These are phyloP conservation scores for Hyalella azteca DNA, from an alignment of 2,888 invertebrate genomes.

Conservation along the genomic window DNA sequence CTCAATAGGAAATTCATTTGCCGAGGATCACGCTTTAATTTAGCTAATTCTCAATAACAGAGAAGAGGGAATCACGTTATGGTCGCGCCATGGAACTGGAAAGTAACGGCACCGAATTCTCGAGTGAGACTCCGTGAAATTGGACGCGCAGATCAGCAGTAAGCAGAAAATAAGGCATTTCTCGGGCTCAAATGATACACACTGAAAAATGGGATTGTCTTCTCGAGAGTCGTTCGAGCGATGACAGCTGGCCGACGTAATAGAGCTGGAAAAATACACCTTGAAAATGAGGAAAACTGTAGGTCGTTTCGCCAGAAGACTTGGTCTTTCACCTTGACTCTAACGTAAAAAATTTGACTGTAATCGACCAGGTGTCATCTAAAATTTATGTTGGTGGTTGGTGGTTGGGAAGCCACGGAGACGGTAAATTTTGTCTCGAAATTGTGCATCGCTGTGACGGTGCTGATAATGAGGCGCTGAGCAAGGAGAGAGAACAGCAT, in stretches of 20 bases:
- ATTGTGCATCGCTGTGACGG: too few species aligned
- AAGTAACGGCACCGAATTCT: slow-evolving; percentile 31
- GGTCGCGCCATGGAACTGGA: background rate
- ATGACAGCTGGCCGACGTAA: background rate
- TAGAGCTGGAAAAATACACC: background rate
- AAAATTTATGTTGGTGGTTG: too few species aligned
- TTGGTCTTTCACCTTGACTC: background rate
- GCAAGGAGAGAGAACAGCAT: too few species aligned
- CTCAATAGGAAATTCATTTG: background rate
- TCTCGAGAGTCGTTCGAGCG: slow-evolving; percentile 6
- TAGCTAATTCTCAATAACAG: slow-evolving; percentile 14
- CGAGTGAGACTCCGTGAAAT: slow-evolving; percentile 38
- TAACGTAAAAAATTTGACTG: too few species aligned
- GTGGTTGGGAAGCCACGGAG: too few species aligned
- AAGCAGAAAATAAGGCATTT: slow-evolving; percentile 28
- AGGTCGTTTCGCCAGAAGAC: background rate
- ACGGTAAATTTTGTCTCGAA: too few species aligned
- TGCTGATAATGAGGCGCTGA: too few species aligned
- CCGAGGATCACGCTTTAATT: slow-evolving; percentile 18
- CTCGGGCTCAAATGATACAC: slow-evolving; percentile 33
- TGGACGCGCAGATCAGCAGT: background rate
- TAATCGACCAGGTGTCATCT: too few species aligned
- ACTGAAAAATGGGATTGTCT: slow-evolving; percentile 28
- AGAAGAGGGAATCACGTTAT: background rate
- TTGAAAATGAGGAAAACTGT: background rate